Conservation (phyloP, 2,888 invertebrate genomes). For the Saturnia pavonia region DNA sequence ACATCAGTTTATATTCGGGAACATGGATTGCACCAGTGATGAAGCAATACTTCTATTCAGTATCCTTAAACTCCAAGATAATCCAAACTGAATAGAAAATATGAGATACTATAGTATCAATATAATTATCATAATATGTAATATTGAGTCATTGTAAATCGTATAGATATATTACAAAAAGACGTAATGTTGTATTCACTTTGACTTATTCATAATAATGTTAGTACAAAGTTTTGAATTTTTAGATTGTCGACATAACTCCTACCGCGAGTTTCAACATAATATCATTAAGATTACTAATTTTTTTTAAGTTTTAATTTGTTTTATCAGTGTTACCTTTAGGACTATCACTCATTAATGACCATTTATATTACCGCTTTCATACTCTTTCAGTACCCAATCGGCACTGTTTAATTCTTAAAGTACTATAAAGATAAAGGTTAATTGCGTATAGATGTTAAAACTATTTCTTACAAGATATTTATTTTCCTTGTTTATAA, state of each 20-base stretch:
- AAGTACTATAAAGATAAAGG: not conserved
- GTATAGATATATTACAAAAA: not conserved
- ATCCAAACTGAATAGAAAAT: not conserved
- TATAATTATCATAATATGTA: too few species aligned
- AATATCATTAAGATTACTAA: not conserved
- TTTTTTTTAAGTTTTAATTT: not conserved
- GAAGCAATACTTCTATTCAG: not conserved
- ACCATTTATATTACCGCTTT: too few species aligned
- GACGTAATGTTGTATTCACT: not conserved
- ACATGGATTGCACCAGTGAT: too few species aligned
- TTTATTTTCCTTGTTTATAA: not conserved
- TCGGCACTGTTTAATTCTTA: not conserved
- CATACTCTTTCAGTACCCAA: not conserved
- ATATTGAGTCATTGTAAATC: not conserved
- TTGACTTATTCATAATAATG: not conserved
- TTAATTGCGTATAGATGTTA: not conserved
- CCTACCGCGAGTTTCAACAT: not conserved
- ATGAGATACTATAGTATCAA: not conserved
- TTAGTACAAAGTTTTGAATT: not conserved
- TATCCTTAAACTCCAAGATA: not conserved
- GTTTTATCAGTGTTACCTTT: not conserved
- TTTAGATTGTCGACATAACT: not conserved
- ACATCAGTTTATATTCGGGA: too few species aligned
- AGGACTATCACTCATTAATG: too few species aligned
- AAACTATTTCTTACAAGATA: not conserved